These are phyloP conservation scores for Glyptemys insculpta DNA, from an alignment of 2,797 vertebrate genomes.

Conservation along the genomic window DNA sequence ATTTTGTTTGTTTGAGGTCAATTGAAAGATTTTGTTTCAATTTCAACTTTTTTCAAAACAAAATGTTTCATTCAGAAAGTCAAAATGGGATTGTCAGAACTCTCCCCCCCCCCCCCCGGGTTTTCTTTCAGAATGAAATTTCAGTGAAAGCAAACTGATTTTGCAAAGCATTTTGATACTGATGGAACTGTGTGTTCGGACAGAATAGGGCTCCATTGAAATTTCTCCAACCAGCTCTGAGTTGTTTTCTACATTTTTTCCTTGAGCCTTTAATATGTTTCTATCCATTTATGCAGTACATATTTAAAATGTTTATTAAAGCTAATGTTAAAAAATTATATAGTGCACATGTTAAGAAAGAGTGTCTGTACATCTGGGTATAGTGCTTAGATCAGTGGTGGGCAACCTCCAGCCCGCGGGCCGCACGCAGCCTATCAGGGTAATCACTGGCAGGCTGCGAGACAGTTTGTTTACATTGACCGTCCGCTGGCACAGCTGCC, in stretches of 20 bases:
- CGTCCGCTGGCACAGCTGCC: too few species aligned
- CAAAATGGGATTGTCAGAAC: not conserved
- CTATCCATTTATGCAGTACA: accelerated
- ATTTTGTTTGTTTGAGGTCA: not conserved
- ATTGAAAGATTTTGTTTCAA: not conserved
- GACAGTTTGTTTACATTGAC: too few species aligned
- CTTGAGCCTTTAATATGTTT: not conserved
- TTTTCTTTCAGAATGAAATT: conserved; percentile 6
- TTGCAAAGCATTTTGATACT: not conserved
- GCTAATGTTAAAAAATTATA: too few species aligned
- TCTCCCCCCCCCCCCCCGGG: accelerated
- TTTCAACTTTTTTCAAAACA: not conserved
- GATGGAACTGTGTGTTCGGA: not conserved
- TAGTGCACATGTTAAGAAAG: too few species aligned
- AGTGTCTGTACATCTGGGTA: too few species aligned
- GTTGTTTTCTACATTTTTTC: not conserved
- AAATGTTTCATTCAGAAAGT: not conserved
- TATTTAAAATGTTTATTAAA: not conserved
- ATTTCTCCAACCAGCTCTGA: not conserved
- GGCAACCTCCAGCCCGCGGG: too few species aligned
- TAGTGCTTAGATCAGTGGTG: too few species aligned
- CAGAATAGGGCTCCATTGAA: accelerated
- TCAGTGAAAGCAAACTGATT: not conserved
- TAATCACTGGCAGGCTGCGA: too few species aligned
- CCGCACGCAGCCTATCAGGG: too few species aligned